Evolutionary conservation across 2,113 vertebrate genomes (phyloP).

Genomic region (Gobius niger): DNA sequence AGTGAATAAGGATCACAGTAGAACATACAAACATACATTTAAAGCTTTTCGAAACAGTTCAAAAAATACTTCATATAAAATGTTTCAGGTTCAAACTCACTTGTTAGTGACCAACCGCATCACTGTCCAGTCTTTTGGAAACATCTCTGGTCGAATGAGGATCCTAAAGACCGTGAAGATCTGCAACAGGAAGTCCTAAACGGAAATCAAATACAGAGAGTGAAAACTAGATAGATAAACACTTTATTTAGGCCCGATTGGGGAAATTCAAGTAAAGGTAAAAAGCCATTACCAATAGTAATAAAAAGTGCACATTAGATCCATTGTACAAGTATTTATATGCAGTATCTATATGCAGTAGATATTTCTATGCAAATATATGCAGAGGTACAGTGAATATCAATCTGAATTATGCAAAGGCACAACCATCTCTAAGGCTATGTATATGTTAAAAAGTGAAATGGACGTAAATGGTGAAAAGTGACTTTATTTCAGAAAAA

Average conservation of each 20-base stretch:
- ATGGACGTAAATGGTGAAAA: not conserved
- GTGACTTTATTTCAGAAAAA: not conserved
- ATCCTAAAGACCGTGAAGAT: slow-evolving; percentile 98
- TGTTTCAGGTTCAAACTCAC: slow-evolving; percentile 73
- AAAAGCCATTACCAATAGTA: too few relatives aligned
- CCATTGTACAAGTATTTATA: not conserved
- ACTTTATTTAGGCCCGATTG: too few relatives aligned
- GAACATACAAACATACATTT: too few relatives aligned
- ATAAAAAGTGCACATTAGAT: not conserved
- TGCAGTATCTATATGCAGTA: not conserved
- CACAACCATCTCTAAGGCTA: not conserved
- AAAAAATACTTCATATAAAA: not conserved
- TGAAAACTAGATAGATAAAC: not conserved
- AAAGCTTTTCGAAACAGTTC: not conserved
- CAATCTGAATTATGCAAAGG: not conserved
- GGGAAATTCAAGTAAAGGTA: not conserved
- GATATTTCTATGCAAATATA: not conserved
- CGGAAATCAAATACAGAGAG: slow-evolving; percentile 9
- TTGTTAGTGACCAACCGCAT: slow-evolving; percentile 99
- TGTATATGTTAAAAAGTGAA: not conserved
- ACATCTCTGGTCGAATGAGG: slow-evolving; percentile 96
- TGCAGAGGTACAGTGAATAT: not conserved
- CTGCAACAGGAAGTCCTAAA: slow-evolving; percentile 95
- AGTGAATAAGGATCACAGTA: slow-evolving; percentile 25
- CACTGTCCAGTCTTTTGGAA: slow-evolving; percentile 98